These are phyloP conservation scores for Mixornis gularis DNA, from an alignment of 2,113 vertebrate genomes.

Conservation along the genomic window DNA sequence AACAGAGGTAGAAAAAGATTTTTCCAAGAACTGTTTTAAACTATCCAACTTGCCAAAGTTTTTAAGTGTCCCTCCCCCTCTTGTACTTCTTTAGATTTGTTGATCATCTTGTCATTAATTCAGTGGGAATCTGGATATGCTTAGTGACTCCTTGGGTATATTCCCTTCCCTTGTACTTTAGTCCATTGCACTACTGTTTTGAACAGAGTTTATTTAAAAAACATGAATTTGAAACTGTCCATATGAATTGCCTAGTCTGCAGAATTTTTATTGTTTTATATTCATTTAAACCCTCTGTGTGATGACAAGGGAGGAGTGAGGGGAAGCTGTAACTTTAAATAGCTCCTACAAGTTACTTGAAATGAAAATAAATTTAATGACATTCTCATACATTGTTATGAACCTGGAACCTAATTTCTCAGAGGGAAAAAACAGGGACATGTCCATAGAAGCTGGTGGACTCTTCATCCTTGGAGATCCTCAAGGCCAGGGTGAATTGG, in stretches of 20 bases:
- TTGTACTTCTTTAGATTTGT: not conserved
- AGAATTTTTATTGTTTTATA: not conserved
- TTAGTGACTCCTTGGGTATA: not conserved
- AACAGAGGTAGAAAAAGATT: not conserved
- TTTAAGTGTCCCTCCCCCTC: not conserved
- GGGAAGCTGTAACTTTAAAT: not conserved
- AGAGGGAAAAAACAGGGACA: not conserved
- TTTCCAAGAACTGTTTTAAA: not conserved
- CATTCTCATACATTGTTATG: fast-evolving
- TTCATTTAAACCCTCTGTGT: not conserved
- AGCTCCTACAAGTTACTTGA: not conserved
- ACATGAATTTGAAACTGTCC: not conserved
- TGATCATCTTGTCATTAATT: not conserved
- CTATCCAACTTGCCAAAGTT: not conserved
- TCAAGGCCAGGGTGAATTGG: not conserved
- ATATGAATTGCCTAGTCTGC: not conserved
- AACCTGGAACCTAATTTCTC: not conserved
- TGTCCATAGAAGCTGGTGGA: not conserved
- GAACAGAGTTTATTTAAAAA: not conserved
- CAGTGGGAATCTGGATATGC: not conserved
- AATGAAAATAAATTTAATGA: not conserved
- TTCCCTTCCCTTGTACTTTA: not conserved
- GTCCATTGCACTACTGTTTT: not conserved
- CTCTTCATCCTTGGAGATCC: not conserved
- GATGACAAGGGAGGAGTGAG: not conserved